phyloP scores from a whole-genome alignment of 2,113 vertebrate species.

The Herpetotheres cachinnans region DNA sequence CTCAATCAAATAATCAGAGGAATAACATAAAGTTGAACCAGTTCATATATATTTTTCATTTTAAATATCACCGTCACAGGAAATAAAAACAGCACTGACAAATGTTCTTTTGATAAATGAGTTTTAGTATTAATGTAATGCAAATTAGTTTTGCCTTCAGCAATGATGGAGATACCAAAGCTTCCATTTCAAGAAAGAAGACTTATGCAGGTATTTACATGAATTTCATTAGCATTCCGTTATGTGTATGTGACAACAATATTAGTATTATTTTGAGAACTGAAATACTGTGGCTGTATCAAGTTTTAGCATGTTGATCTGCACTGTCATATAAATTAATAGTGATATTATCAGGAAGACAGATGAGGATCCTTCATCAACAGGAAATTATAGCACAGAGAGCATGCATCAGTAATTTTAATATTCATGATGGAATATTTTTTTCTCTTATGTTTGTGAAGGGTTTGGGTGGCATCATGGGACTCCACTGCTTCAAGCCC shows the following conservation, averaged over 20 bases:
- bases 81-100: neutral
- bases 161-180: neutral
- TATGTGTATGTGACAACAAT: neutral
- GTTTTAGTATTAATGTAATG: neutral
- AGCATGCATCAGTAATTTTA: neutral
- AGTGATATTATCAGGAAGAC: neutral
- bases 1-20: neutral
- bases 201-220: neutral
- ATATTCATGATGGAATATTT: neutral
- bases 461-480: neutral
- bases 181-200: neutral
- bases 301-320: neutral
- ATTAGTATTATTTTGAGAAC: neutral
- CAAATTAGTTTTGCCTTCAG: slow-evolving; percentile 2
- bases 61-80: neutral
- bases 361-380: neutral
- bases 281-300: neutral
- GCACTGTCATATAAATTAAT: neutral
- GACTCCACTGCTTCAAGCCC: neutral
- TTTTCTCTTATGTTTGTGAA: neutral
- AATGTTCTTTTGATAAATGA: neutral
- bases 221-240: neutral
- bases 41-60: neutral
- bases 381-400: neutral
- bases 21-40: neutral